Evolutionary conservation across 92 coral and sea anemone species (phyloP).

Genomic region (Epizoanthus scotinus): DNA sequence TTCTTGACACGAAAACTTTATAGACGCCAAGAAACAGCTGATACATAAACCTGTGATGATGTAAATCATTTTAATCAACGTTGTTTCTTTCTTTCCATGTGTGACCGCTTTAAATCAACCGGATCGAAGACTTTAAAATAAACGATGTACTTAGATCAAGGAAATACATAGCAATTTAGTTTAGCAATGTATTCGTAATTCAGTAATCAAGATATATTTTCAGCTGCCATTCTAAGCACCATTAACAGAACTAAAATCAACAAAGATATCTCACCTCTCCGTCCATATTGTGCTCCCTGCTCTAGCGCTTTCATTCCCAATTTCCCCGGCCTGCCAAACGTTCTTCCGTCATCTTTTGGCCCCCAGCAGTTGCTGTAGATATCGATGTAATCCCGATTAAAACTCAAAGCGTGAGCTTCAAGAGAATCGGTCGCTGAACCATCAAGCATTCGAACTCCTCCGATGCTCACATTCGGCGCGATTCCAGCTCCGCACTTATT

Average conservation of each 20-base stretch:
- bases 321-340: slow-evolving; percentile 55
- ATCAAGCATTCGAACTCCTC: slow-evolving; percentile 94
- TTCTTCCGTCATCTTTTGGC: slow-evolving; percentile 56
- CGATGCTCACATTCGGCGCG: slow-evolving; percentile 84
- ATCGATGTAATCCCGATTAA: slow-evolving; percentile 50
- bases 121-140: too few relatives aligned
- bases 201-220: too few relatives aligned
- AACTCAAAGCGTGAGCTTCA: slow-evolving; percentile 49
- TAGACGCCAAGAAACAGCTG: too few relatives aligned
- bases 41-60: too few relatives aligned
- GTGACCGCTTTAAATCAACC: too few relatives aligned
- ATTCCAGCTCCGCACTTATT: slow-evolving; percentile 91
- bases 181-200: too few relatives aligned
- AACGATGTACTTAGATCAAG: too few relatives aligned
- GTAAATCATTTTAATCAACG: too few relatives aligned
- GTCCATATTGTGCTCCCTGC: slow-evolving; percentile 51
- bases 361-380: slow-evolving; percentile 77
- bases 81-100: too few relatives aligned
- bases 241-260: not conserved
- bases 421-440: slow-evolving; percentile 57
- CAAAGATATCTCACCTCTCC: slow-evolving; percentile 38
- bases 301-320: slow-evolving; percentile 54
- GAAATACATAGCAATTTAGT: too few relatives aligned
- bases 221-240: not conserved
- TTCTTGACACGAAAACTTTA: too few relatives aligned